A percentile compares a stretch with the other conserved stretches of the same genome.
These are phyloP conservation scores for Gymnocypris eckloni DNA, from an alignment of 2,797 vertebrate genomes.

Conservation along the genomic window DNA sequence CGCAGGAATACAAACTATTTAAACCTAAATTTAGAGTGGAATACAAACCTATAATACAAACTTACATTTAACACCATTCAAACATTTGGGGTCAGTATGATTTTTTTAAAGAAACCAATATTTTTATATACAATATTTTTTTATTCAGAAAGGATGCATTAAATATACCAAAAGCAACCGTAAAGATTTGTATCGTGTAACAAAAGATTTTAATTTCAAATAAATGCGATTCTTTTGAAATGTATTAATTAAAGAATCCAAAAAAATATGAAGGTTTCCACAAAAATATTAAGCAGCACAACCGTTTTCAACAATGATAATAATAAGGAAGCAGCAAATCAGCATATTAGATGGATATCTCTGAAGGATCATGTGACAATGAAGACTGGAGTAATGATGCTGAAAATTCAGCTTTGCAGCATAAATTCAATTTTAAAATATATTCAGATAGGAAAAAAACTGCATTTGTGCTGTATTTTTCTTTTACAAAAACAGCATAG, in stretches of 20 bases:
- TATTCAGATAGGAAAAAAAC: not conserved
- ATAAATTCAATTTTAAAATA: not conserved
- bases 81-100: not conserved
- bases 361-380: not conserved
- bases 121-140: not conserved
- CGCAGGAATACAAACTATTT: no score
- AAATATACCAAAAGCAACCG: not conserved
- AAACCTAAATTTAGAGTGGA: not conserved
- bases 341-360: not conserved
- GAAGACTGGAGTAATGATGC: not conserved
- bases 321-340: not conserved
- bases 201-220: not conserved
- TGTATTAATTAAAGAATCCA: not conserved
- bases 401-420: not conserved
- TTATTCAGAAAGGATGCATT: not conserved
- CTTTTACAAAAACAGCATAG: not conserved
- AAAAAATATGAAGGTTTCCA: not conserved
- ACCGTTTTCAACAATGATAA: not conserved
- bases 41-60: not conserved
- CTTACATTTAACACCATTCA: fast-evolving
- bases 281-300: not conserved
- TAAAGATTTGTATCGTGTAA: no score
- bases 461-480: not conserved
- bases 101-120: not conserved
- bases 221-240: not conserved